Conservation (phyloP, 2,888 invertebrate genomes). For the Sepioteuthis lessoniana region DNA sequence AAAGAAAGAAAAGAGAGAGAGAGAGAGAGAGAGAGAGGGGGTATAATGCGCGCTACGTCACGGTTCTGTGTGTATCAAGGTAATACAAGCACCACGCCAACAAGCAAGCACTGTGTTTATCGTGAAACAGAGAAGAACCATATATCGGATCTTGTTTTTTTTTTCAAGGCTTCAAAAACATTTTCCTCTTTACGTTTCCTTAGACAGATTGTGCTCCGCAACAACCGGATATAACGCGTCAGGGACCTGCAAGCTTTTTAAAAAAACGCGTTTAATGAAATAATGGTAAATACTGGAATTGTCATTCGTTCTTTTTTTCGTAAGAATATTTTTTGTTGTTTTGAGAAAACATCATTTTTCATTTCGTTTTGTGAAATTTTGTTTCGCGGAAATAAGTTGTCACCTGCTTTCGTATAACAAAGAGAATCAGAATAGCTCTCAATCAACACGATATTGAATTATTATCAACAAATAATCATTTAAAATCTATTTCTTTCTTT, state of each 20-base stretch:
- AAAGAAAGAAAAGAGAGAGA: neutral
- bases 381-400: neutral
- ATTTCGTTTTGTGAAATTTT: neutral
- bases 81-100: neutral
- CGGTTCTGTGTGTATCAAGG: neutral
- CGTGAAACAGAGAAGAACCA: neutral
- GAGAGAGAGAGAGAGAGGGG: neutral
- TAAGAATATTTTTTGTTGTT: neutral
- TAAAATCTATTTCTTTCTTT: too few relatives aligned
- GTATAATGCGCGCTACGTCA: neutral
- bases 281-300: neutral
- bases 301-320: neutral
- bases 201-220: neutral
- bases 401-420: too few relatives aligned
- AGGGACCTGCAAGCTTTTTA: neutral
- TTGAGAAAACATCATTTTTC: neutral
- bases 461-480: too few relatives aligned
- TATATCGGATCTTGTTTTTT: neutral
- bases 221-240: neutral
- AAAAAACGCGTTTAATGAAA: neutral
- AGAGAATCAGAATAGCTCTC: too few relatives aligned
- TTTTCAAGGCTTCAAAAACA: neutral
- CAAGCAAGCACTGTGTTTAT: neutral
- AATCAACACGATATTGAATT: too few relatives aligned
- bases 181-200: neutral